These are phyloP conservation scores for Lepidothrix coronata DNA, from an alignment of 2,113 vertebrate species.

Conservation along the genomic window DNA sequence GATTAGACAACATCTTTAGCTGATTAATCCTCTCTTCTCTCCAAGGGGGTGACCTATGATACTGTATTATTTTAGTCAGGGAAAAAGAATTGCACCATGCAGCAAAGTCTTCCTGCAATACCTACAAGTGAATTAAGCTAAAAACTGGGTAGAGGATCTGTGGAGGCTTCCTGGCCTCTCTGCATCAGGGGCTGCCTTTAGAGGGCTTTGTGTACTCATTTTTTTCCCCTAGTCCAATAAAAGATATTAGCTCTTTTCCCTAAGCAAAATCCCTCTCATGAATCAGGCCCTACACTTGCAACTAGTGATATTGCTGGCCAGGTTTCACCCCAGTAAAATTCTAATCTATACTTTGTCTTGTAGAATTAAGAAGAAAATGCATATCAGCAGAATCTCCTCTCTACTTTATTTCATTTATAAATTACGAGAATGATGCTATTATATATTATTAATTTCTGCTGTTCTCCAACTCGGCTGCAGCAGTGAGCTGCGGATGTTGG, in stretches of 20 bases:
- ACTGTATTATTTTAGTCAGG: conserved; percentile 21
- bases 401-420: conserved; percentile 98
- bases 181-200: conserved; percentile 52
- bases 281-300: conserved; percentile 70
- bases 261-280: conserved; percentile 72
- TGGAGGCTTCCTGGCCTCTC: conserved; percentile 21
- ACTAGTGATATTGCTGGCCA: conserved; percentile 74
- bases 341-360: conserved; percentile 83
- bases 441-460: conserved; percentile 99
- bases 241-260: conserved; percentile 74
- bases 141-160: not conserved
- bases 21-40: conserved; percentile 53
- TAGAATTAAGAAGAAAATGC: conserved; percentile 82
- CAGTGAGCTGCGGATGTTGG: conserved; percentile 90
- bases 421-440: conserved; percentile 97
- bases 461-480: conserved; percentile 88
- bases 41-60: conserved; percentile 17
- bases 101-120: conserved; percentile 17
- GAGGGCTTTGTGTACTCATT: conserved; percentile 62
- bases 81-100: not conserved
- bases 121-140: conserved; percentile 24
- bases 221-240: conserved; percentile 65
- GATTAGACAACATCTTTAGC: conserved; percentile 59
- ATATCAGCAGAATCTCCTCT: conserved; percentile 90
- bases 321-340: conserved; percentile 80